Evolutionary conservation across 2,113 vertebrate genomes (phyloP).

Genomic region (Tamias sibiricus): DNA sequence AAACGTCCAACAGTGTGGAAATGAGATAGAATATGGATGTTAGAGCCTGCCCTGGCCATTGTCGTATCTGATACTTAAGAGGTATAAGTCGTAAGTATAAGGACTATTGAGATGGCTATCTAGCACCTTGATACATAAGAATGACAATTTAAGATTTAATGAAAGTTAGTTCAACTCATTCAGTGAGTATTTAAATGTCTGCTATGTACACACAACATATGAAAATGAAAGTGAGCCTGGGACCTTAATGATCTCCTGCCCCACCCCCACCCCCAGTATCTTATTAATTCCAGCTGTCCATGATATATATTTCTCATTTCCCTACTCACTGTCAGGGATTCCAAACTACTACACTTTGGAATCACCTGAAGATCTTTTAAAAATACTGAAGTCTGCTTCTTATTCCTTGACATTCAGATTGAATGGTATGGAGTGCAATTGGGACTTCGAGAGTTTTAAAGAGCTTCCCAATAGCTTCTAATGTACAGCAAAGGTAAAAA

Average conservation of each 20-base stretch:
- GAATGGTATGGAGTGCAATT: background rate
- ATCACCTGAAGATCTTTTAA: conserved; percentile 2
- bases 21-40: background rate
- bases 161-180: background rate
- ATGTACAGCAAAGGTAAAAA: background rate
- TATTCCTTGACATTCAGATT: background rate
- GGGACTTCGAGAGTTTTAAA: background rate
- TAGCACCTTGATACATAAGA: background rate
- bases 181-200: background rate
- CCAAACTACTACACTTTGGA: background rate
- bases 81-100: background rate
- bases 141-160: background rate
- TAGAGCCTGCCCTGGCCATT: background rate
- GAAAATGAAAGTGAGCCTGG: background rate
- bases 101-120: background rate
- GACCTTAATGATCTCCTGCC: background rate
- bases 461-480: background rate
- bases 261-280: background rate
- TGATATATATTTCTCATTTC: background rate
- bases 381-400: background rate
- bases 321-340: background rate
- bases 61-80: background rate
- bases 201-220: background rate
- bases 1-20: background rate
- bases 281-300: conserved; percentile 28